These are phyloP conservation scores for Eupithecia insigniata DNA, from an alignment of 2,888 invertebrate genomes.

Conservation along the genomic window DNA sequence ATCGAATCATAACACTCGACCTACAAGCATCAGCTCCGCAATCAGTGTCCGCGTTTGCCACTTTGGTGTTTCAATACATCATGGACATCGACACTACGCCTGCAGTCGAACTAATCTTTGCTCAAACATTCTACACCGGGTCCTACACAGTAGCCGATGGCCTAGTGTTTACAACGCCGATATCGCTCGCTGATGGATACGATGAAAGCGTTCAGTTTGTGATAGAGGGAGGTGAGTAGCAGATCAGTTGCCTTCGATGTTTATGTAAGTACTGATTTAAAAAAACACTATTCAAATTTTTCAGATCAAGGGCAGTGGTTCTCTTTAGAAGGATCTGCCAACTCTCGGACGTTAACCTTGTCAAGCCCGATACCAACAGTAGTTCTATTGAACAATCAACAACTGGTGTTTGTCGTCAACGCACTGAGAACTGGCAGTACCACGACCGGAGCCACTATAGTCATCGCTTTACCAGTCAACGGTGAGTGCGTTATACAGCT, in stretches of 20 bases:
- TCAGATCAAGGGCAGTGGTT: slow-evolving; percentile 38
- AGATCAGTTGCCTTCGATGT: not conserved
- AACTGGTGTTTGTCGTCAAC: slow-evolving; percentile 43
- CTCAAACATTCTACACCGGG: slow-evolving; percentile 51
- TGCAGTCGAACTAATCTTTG: slow-evolving; percentile 46
- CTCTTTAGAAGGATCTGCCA: slow-evolving; percentile 29
- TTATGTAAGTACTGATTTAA: not conserved
- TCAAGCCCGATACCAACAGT: slow-evolving; percentile 45
- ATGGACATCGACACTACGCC: slow-evolving; percentile 5
- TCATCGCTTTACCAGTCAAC: slow-evolving; percentile 39
- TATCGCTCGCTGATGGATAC: slow-evolving; percentile 48
- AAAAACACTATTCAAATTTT: not conserved
- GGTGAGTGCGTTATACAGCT: slow-evolving; percentile 19
- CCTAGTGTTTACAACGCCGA: slow-evolving; percentile 44
- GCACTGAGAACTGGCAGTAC: slow-evolving; percentile 41
- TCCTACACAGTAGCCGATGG: slow-evolving; percentile 43
- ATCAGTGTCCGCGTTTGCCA: slow-evolving; percentile 30
- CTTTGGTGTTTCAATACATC: slow-evolving; percentile 29
- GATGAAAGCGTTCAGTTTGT: slow-evolving; percentile 47
- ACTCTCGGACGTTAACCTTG: slow-evolving; percentile 37
- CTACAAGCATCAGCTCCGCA: slow-evolving; percentile 27
- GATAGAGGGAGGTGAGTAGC: slow-evolving; percentile 51
- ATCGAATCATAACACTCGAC: slow-evolving; percentile 35
- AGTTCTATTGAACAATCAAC: slow-evolving; percentile 45
- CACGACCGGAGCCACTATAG: slow-evolving; percentile 43